phyloP scores from a whole-genome alignment of 2,797 vertebrate species.

The Micropoecilia bifurca region DNA sequence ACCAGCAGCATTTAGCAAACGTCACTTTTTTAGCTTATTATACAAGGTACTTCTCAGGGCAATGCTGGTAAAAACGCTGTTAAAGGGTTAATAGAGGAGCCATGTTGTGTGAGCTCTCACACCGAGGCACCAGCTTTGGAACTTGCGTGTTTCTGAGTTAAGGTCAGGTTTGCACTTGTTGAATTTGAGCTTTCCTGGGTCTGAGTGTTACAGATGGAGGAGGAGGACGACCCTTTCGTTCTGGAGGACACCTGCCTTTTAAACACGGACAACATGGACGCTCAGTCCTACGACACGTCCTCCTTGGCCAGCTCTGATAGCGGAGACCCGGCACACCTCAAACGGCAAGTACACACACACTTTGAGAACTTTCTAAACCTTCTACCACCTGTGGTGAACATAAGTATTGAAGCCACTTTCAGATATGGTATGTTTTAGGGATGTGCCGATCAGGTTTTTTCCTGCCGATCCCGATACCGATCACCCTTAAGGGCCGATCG shows the following conservation, averaged over 20 bases:
- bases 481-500: too few species aligned
- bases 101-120: too few species aligned
- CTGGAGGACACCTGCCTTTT: conserved; percentile 92
- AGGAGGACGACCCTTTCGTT: conserved; percentile 94
- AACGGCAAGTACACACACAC: conserved; percentile 77
- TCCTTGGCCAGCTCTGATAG: conserved; percentile 98
- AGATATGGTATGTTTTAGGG: not conserved
- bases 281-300: conserved; percentile 95
- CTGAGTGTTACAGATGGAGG: conserved; percentile 85
- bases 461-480: too few species aligned
- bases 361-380: not conserved
- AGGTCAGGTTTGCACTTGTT: not conserved
- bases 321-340: conserved; percentile 91
- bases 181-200: not conserved
- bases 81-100: too few species aligned
- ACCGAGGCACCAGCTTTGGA: too few species aligned
- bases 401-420: not conserved
- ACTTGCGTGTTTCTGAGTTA: too few species aligned
- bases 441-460: too few species aligned
- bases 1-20: too few species aligned
- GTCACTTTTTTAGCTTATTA: too few species aligned
- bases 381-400: not conserved
- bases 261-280: conserved; percentile 90
- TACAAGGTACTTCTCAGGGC: too few species aligned
- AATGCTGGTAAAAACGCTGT: too few species aligned